These are phyloP conservation scores for Cyanoramphus novaezelandiae DNA, from an alignment of 2,113 vertebrate species.

Conservation along the genomic window DNA sequence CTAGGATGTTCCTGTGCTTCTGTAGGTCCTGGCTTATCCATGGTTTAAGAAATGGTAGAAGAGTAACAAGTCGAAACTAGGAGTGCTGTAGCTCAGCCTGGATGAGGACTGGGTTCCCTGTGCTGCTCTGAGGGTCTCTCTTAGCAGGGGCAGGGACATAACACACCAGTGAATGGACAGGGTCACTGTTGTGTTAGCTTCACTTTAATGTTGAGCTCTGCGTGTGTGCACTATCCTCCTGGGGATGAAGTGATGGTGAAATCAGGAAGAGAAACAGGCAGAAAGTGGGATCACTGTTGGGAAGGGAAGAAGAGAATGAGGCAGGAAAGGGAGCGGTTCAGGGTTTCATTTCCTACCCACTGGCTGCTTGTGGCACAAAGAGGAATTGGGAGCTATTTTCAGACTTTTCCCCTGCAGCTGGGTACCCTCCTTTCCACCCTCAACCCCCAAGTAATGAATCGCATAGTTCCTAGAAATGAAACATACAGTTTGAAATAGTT, in stretches of 20 bases:
- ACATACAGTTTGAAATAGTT: neutral
- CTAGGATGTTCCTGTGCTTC: neutral
- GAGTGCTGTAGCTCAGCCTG: neutral
- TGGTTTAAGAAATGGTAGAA: neutral
- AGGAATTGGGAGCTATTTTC: slow-evolving; percentile 2
- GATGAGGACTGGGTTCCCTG: neutral
- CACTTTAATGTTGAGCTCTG: rapidly evolving
- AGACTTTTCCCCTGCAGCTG: neutral
- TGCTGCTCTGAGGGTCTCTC: neutral
- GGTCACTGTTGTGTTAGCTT: rapidly evolving
- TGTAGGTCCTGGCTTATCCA: neutral
- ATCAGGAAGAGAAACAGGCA: neutral
- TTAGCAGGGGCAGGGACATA: neutral
- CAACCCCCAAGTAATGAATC: neutral
- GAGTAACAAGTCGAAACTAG: rapidly evolving
- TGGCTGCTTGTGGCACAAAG: rapidly evolving
- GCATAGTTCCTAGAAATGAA: neutral
- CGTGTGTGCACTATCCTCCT: rapidly evolving
- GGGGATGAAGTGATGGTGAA: neutral
- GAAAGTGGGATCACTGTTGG: neutral
- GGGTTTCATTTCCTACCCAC: neutral
- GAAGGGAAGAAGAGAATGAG: neutral
- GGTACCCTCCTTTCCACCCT: neutral
- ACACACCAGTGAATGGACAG: rapidly evolving
- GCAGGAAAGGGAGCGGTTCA: neutral